Percentiles rank a stretch among this genome's conserved stretches.
Evolutionary conservation across 2,797 vertebrate species (phyloP).

Genomic region (Synaphobranchus kaupii): DNA sequence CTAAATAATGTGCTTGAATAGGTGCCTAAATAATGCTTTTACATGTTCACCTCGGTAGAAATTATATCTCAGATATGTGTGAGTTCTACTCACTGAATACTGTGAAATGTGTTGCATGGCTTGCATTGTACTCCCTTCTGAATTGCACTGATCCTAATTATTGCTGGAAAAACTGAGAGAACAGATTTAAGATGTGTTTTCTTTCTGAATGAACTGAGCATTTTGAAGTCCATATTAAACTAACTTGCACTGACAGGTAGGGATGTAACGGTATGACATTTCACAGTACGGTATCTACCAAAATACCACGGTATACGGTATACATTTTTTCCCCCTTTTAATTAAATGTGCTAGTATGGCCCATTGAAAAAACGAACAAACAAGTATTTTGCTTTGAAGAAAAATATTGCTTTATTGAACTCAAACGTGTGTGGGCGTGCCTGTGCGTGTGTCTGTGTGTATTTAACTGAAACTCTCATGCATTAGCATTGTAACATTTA

Average conservation of each 20-base stretch:
- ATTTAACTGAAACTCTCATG: too few species aligned
- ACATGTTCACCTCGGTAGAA: background rate
- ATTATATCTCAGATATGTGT: background rate
- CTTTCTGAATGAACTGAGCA: background rate
- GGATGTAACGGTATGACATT: too few species aligned
- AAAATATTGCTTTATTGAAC: too few species aligned
- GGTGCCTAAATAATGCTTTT: background rate
- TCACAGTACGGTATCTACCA: too few species aligned
- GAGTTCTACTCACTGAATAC: background rate
- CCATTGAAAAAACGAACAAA: too few species aligned
- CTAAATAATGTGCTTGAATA: background rate
- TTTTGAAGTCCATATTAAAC: background rate
- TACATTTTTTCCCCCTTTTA: too few species aligned
- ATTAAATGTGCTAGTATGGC: too few species aligned
- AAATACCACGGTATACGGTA: too few species aligned
- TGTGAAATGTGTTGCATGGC: background rate
- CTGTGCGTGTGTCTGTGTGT: too few species aligned
- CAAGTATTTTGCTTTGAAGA: too few species aligned
- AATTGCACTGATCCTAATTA: constrained; percentile 1
- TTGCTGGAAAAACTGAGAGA: background rate
- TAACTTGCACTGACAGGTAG: background rate
- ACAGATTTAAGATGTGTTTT: background rate
- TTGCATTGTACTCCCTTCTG: background rate
- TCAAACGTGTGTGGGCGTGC: too few species aligned
- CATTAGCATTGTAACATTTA: too few species aligned